Conservation (phyloP, 2,888 invertebrate species). For the Leistus spinibarbis region DNA sequence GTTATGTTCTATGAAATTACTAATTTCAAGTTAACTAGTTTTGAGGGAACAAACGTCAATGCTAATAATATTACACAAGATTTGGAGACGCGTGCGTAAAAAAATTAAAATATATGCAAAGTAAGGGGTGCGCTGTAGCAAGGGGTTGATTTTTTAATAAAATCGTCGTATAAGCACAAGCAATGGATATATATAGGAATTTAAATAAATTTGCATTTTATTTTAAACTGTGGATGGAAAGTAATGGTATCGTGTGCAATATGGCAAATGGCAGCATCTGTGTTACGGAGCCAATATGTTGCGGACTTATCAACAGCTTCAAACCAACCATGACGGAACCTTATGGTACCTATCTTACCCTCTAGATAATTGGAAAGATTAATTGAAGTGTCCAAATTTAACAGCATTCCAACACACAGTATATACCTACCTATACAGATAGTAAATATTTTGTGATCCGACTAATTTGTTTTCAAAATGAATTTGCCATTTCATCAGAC, state of each 20-base stretch:
- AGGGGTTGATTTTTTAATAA: constrained; percentile 33
- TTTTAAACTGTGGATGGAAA: neutral
- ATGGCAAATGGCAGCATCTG: constrained; percentile 3
- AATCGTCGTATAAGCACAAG: constrained; percentile 14
- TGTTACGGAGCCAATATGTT: neutral
- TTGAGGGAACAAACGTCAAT: too few relatives aligned
- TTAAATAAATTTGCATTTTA: constrained; percentile 11
- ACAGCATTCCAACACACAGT: too few relatives aligned
- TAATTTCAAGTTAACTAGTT: too few relatives aligned
- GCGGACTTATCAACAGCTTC: neutral
- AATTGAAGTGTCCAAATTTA: neutral
- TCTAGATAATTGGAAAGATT: neutral
- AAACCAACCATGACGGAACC: neutral
- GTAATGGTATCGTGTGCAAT: neutral
- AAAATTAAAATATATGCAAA: neutral
- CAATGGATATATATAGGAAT: neutral
- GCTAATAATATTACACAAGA: neutral
- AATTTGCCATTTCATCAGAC: too few relatives aligned
- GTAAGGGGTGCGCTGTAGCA: constrained; percentile 16
- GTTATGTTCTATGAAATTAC: too few relatives aligned
- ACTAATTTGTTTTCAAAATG: too few relatives aligned
- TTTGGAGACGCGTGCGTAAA: neutral
- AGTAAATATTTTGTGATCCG: too few relatives aligned
- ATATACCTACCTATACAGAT: too few relatives aligned
- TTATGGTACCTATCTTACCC: neutral